A percentile compares a stretch with the other conserved stretches of the same genome.
These are phyloP conservation scores for Seriola dumerili DNA, from an alignment of 2,113 vertebrate genomes.

Conservation along the genomic window DNA sequence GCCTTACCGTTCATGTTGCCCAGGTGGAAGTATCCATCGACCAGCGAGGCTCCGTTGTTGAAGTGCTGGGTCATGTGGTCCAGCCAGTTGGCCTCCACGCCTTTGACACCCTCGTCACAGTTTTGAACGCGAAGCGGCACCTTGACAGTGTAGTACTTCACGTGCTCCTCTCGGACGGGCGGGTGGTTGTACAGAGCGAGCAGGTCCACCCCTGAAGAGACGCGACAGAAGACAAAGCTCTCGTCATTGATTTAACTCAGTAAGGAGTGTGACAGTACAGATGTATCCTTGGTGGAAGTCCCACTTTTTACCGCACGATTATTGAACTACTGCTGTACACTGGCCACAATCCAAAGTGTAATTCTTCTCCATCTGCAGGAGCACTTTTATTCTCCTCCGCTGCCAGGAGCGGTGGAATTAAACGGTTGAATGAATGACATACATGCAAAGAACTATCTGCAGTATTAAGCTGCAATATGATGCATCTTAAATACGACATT, in stretches of 20 bases:
- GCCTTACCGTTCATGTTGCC: conserved; percentile 87
- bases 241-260: neutral
- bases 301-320: conserved; percentile 25
- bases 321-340: conserved; percentile 12
- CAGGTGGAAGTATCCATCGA: conserved; percentile 94
- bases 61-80: conserved; percentile 99
- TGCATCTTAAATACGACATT: neutral
- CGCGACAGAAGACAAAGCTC: conserved; percentile 1
- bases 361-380: conserved; percentile 35
- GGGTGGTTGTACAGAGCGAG: conserved; percentile 94
- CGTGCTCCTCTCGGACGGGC: conserved; percentile 80
- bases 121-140: conserved; percentile 92
- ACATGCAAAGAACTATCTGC: neutral
- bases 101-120: conserved; percentile 87
- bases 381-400: neutral
- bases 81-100: conserved; percentile 95
- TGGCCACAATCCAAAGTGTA: conserved; percentile 49
- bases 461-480: neutral
- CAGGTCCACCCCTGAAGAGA: conserved; percentile 88
- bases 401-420: neutral
- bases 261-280: conserved; percentile 11
- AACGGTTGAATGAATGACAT: conserved; percentile 23
- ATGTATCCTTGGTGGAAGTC: conserved; percentile 28
- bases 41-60: conserved; percentile 93
- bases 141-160: conserved; percentile 93